phyloP scores from a whole-genome alignment of 2,888 invertebrate species.

The Adineta ricciae region DNA sequence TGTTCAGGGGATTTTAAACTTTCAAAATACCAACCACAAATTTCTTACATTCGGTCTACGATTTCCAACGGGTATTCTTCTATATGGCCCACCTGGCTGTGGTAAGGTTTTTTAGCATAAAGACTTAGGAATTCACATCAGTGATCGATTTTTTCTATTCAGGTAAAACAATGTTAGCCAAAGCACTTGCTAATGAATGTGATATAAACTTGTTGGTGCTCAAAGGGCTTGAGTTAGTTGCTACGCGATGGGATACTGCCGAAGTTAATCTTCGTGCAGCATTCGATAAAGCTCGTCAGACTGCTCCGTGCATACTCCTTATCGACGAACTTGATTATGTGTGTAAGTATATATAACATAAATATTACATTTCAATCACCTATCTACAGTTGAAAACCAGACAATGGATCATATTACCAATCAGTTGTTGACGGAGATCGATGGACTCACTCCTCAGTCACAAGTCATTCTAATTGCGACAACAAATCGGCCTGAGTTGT shows the following conservation, averaged over 20 bases:
- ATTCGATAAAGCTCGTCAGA: slow-evolving; percentile 97
- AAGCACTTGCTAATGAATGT: slow-evolving; percentile 96
- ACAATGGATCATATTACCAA: slow-evolving; percentile 98
- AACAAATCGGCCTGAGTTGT: slow-evolving; percentile 78
- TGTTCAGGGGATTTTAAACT: slow-evolving; percentile 55
- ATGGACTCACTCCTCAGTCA: slow-evolving; percentile 98
- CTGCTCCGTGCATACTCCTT: slow-evolving; percentile 96
- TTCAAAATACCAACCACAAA: slow-evolving; percentile 98
- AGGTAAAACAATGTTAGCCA: slow-evolving; percentile 48
- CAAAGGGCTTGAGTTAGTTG: slow-evolving; percentile 85
- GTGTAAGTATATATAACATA: too few relatives aligned
- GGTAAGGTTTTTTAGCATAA: slow-evolving; percentile 54
- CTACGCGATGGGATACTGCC: slow-evolving; percentile 99
- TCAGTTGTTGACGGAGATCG: slow-evolving; percentile 99
- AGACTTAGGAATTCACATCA: neutral
- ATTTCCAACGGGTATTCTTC: slow-evolving; percentile 90
- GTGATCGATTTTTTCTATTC: neutral
- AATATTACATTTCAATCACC: too few relatives aligned
- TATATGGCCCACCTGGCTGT: slow-evolving; percentile 95
- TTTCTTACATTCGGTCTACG: slow-evolving; percentile 99
- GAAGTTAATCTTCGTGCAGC: slow-evolving; percentile 98
- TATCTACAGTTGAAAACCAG: slow-evolving; percentile 67
- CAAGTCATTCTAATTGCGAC: slow-evolving; percentile 98
- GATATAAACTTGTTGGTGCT: slow-evolving; percentile 99
- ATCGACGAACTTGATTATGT: slow-evolving; percentile 75